Percentiles rank a stretch among this genome's conserved stretches.
phyloP scores from a whole-genome alignment of 2,888 invertebrate species.

The Pantelozetes paolii region DNA sequence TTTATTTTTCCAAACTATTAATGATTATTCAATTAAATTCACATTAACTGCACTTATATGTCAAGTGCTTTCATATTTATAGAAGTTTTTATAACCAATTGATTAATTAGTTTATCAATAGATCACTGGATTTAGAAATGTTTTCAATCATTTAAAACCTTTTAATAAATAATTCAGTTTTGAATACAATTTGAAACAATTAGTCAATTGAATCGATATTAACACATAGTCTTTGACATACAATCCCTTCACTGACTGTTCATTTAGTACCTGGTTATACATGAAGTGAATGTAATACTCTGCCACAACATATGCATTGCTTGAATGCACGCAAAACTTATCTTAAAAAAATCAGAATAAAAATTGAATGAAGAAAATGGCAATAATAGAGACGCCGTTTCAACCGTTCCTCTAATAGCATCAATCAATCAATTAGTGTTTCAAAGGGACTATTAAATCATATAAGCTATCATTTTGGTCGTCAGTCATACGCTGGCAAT shows the following conservation, averaged over 20 bases:
- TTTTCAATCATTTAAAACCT: too few relatives aligned
- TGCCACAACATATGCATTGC: not conserved
- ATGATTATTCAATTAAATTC: constrained; percentile 26
- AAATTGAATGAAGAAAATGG: not conserved
- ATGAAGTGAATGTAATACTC: too few relatives aligned
- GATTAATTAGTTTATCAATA: too few relatives aligned
- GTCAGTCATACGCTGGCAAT: not conserved
- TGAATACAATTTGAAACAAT: not conserved
- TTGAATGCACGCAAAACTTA: not conserved
- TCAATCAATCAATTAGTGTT: constrained; percentile 20
- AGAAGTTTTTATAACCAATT: too few relatives aligned
- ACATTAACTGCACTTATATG: not conserved
- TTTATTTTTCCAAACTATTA: not conserved
- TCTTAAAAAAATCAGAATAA: not conserved
- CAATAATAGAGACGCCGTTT: not conserved
- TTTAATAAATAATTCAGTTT: too few relatives aligned
- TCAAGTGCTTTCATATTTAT: not conserved
- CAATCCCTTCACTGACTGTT: too few relatives aligned
- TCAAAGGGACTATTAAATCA: constrained; percentile 4
- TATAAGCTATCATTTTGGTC: constrained; percentile 1
- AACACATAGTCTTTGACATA: not conserved
- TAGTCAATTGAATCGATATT: not conserved
- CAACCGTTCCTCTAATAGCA: not conserved
- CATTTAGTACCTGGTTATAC: too few relatives aligned
- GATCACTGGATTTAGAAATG: too few relatives aligned